phyloP scores from a whole-genome alignment of 2,113 vertebrate species.

The Trinectes maculatus region DNA sequence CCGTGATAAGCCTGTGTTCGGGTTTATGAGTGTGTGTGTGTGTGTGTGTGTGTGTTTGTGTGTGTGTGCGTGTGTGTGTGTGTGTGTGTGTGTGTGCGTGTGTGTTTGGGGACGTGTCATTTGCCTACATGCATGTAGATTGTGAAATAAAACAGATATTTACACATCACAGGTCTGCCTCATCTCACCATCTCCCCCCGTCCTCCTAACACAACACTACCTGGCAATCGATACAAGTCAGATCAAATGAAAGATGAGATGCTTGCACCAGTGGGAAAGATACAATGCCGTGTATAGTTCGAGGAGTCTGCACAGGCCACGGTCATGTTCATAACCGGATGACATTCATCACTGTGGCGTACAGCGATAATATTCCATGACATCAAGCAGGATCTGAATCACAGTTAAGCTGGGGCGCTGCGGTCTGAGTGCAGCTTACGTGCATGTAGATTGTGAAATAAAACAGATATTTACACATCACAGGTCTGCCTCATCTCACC shows the following conservation, averaged over 20 bases:
- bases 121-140: not conserved
- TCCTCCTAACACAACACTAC: slow-evolving; percentile 21
- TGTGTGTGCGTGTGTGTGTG: too few relatives aligned
- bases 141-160: not conserved
- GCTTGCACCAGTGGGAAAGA: slow-evolving; percentile 6
- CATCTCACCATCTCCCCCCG: not conserved
- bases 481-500: slow-evolving; percentile 1
- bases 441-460: not conserved
- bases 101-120: not conserved
- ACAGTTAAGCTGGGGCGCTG: slow-evolving; percentile 3
- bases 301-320: not conserved
- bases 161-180: slow-evolving; percentile 8
- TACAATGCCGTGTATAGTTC: slow-evolving; percentile 2
- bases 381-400: slow-evolving; percentile 26
- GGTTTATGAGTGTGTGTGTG: slow-evolving; percentile 6
- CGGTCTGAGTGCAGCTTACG: slow-evolving; percentile 7
- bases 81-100: too few relatives aligned
- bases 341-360: slow-evolving; percentile 6
- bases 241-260: slow-evolving; percentile 12
- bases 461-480: not conserved
- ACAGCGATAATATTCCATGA: slow-evolving; percentile 7
- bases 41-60: too few relatives aligned
- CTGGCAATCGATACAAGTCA: slow-evolving; percentile 35
- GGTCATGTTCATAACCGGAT: slow-evolving; percentile 10
- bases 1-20: slow-evolving; percentile 57